Evolutionary conservation across 2,888 invertebrate species (phyloP).

Genomic region (Germaria angustata): DNA sequence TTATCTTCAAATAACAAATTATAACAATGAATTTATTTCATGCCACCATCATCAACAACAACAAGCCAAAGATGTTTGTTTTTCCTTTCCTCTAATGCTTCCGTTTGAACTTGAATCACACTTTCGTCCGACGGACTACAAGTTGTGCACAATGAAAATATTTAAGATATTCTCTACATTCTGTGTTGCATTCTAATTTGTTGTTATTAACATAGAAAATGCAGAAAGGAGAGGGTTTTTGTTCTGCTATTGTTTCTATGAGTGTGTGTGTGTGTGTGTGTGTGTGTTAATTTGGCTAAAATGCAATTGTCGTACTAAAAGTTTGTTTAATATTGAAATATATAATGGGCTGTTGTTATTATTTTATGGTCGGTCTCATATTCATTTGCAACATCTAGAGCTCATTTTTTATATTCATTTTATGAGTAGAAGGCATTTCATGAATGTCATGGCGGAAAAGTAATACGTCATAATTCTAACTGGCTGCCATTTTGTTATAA

Average conservation of each 20-base stretch:
- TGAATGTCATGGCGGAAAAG: too few relatives aligned
- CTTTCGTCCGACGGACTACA: background rate
- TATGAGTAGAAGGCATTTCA: too few relatives aligned
- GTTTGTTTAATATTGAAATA: background rate
- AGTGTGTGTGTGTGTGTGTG: too few relatives aligned
- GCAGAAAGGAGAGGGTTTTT: background rate
- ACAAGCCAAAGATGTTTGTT: conserved; percentile 2
- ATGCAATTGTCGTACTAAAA: background rate
- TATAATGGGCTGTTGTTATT: background rate
- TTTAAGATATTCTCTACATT: conserved; percentile 35
- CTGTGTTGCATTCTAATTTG: background rate
- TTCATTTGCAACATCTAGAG: too few relatives aligned
- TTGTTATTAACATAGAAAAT: background rate
- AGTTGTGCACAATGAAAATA: conserved; percentile 42
- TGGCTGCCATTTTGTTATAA: too few relatives aligned
- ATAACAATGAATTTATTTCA: conserved; percentile 35
- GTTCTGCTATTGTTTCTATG: too few relatives aligned
- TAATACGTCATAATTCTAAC: too few relatives aligned
- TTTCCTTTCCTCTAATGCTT: conserved; percentile 29
- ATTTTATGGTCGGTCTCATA: too few relatives aligned
- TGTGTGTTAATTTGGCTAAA: conserved; percentile 5
- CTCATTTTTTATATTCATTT: too few relatives aligned
- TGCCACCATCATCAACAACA: conserved; percentile 14
- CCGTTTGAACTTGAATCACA: conserved; percentile 48
- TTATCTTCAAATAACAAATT: conserved; percentile 20